Evolutionary conservation across 2,113 vertebrate genomes (phyloP).

Genomic region (Pandion haliaetus): DNA sequence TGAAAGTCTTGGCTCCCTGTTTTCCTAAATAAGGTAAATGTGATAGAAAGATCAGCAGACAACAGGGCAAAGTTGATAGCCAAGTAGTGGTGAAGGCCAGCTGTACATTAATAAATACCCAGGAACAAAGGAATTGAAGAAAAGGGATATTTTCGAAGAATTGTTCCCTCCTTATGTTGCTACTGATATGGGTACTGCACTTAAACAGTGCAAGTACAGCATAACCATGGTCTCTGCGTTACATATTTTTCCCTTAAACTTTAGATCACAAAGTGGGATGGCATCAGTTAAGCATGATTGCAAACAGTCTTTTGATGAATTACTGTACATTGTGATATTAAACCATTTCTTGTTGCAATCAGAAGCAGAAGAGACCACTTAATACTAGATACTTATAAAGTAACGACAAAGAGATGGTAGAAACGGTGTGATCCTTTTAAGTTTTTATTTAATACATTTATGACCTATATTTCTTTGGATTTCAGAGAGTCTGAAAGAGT

Average conservation of each 20-base stretch:
- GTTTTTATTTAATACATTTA: background rate
- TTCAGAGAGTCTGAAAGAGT: background rate
- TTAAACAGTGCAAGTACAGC: background rate
- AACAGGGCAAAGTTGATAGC: background rate
- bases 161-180: background rate
- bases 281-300: background rate
- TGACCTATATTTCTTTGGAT: background rate
- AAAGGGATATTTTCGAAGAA: background rate
- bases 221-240: background rate
- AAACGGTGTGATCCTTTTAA: background rate
- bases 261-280: background rate
- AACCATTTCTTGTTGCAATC: background rate
- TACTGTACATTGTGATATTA: background rate
- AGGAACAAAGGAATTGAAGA: background rate
- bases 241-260: background rate
- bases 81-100: background rate
- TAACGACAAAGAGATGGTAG: background rate
- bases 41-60: background rate
- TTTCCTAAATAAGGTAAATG: background rate
- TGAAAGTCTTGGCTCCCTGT: background rate
- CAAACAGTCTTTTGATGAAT: background rate
- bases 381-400: background rate
- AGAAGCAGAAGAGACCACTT: background rate
- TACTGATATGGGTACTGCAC: background rate
- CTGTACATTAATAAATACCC: background rate